phyloP scores from a whole-genome alignment of 1,140 invertebrate genomes.

The Temnothorax longispinosus region DNA sequence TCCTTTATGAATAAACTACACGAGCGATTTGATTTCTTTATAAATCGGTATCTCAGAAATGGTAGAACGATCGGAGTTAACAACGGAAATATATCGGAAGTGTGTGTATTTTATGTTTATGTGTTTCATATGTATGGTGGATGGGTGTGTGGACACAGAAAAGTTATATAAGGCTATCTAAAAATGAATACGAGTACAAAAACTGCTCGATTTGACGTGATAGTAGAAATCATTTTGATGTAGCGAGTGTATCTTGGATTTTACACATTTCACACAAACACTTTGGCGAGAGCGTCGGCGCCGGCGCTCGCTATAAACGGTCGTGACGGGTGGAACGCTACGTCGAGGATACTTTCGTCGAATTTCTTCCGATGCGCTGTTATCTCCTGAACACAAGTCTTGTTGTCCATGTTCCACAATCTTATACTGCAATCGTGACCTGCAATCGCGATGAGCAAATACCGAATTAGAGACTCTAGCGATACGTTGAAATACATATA shows the following conservation, averaged over 20 bases:
- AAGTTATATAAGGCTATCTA: slow-evolving; percentile 80
- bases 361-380: slow-evolving; percentile 99
- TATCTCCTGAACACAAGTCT: slow-evolving; percentile 99
- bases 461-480: neutral
- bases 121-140: neutral
- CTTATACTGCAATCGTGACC: slow-evolving; percentile 99
- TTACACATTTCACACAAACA: slow-evolving; percentile 91
- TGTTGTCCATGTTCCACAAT: slow-evolving; percentile 99
- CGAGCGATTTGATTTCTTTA: slow-evolving; percentile 65
- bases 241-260: slow-evolving; percentile 64
- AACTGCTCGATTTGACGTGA: slow-evolving; percentile 75
- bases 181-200: slow-evolving; percentile 83
- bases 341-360: slow-evolving; percentile 99
- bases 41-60: slow-evolving; percentile 63
- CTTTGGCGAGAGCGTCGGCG: slow-evolving; percentile 99
- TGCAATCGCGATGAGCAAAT: slow-evolving; percentile 78
- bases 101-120: neutral
- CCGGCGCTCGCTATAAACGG: slow-evolving; percentile 99
- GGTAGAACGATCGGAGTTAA: slow-evolving; percentile 63
- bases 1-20: slow-evolving; percentile 56
- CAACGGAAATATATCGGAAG: slow-evolving; percentile 39
- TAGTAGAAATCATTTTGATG: slow-evolving; percentile 74
- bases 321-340: slow-evolving; percentile 99
- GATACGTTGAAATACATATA: neutral
- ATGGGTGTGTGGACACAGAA: slow-evolving; percentile 79